Evolutionary conservation across 2,888 invertebrate species (phyloP).

Genomic region (Catonia carolina): DNA sequence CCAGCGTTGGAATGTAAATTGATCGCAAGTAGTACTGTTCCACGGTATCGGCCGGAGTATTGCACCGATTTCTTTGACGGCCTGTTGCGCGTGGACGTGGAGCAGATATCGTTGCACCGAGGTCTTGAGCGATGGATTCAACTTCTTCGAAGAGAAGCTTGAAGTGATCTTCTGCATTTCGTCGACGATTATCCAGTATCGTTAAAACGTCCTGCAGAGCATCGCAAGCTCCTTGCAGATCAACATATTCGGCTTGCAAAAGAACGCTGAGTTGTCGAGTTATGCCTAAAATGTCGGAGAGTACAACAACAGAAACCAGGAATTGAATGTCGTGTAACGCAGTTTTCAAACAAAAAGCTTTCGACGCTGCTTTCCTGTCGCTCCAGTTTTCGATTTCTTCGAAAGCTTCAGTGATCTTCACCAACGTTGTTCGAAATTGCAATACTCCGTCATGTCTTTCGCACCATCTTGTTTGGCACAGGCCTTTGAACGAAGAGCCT

Average conservation of each 20-base stretch:
- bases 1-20: constrained; percentile 36
- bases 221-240: not conserved
- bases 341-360: constrained; percentile 16
- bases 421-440: constrained; percentile 16
- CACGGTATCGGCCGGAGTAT: constrained; percentile 29
- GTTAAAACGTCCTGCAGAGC: constrained; percentile 27
- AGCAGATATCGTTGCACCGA: constrained; percentile 33
- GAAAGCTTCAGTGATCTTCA: constrained; percentile 23
- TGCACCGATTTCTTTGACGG: constrained; percentile 29
- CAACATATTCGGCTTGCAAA: not conserved
- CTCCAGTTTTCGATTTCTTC: constrained; percentile 20
- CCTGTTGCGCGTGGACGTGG: constrained; percentile 32
- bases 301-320: constrained; percentile 10
- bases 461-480: constrained; percentile 31
- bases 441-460: constrained; percentile 27
- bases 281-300: not conserved
- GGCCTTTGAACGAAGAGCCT: constrained; percentile 18
- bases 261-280: not conserved
- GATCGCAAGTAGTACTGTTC: constrained; percentile 34
- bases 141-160: constrained; percentile 33
- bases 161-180: constrained; percentile 32
- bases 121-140: constrained; percentile 33
- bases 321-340: constrained; percentile 13
- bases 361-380: constrained; percentile 10
- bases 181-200: constrained; percentile 32